Evolutionary conservation across 2,113 vertebrate genomes (phyloP), one percentile per base, ranked within the genome.

Genomic region (Uria lomvia): DNA sequence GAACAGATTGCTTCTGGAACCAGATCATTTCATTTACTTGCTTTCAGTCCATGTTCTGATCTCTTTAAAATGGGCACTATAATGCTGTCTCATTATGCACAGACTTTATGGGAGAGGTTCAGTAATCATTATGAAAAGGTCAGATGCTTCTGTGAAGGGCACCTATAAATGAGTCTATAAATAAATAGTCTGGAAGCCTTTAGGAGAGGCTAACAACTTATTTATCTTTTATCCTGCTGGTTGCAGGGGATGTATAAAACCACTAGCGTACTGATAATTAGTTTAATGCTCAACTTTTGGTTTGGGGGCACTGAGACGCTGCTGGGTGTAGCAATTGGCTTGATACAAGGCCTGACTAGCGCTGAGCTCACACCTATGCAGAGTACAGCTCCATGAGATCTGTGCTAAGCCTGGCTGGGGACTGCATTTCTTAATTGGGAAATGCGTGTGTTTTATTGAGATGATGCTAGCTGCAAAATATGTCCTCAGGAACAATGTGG

Each of bases 131-230:
- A 95, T 91, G 94, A 91, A 94, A 96, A 95, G 94, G 95, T 96
- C 94, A 96, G 79, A 95, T 95, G 91, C 83, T 97, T 96, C 96
- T 92, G 79, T 96, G 94, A 96, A 96, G 96, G 96, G 88, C 86
- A 95, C 72, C 92, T 89, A 94, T 96, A 95, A 92, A 95, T 94
- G 72, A 96, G 82, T 92, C 94, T 88, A 94, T 97, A 96, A 96
- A 96, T 97, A 97, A 97, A 96, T 90, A 96, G 94, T 83, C 91
- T 92, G 65, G 43, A 96, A 88, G 79, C 40, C 90, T 91, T 94
- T 80, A 96, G 92, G 79, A 95, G 63, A 94, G 72, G 79, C 78
- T 96, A 97, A 91, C 83, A 95, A 82, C 60, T 89, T 96, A 91
- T 95, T 97, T 96, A 87, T 96, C 81, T 91, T 96, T 95, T 72